Evolutionary conservation across 2,797 vertebrate species (phyloP).

Genomic region (Coluber constrictor): DNA sequence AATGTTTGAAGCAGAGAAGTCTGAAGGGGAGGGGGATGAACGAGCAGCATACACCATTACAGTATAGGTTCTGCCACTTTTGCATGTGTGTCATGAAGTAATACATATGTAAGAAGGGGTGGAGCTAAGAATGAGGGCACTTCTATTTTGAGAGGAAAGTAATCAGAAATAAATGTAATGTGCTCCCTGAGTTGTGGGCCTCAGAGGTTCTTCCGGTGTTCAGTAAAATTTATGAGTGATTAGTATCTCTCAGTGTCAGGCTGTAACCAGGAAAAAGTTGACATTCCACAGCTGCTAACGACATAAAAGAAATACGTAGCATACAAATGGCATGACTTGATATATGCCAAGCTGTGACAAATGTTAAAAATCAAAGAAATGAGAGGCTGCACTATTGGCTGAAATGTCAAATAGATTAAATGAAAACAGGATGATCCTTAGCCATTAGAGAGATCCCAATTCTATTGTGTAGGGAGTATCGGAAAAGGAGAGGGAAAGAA

Average conservation of each 20-base stretch:
- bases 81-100: neutral
- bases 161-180: slow-evolving; percentile 48
- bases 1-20: slow-evolving; percentile 37
- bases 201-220: slow-evolving; percentile 24
- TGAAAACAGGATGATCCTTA: slow-evolving; percentile 54
- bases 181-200: slow-evolving; percentile 23
- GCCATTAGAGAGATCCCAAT: slow-evolving; percentile 51
- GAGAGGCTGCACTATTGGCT: slow-evolving; percentile 45
- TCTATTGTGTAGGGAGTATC: slow-evolving; percentile 54
- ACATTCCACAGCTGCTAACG: slow-evolving; percentile 32
- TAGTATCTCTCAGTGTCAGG: slow-evolving; percentile 26
- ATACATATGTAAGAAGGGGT: neutral
- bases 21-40: neutral
- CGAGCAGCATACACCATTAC: neutral
- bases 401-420: slow-evolving; percentile 59
- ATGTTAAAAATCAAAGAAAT: slow-evolving; percentile 9
- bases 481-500: slow-evolving; percentile 57
- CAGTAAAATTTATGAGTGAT: slow-evolving; percentile 20
- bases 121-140: neutral
- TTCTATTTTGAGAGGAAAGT: slow-evolving; percentile 31
- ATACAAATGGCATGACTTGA: slow-evolving; percentile 9
- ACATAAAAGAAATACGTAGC: slow-evolving; percentile 11
- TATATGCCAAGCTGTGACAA: slow-evolving; percentile 28
- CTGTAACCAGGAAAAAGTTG: slow-evolving; percentile 37
- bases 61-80: neutral